Base-by-base conservation (phyloP, 1,140 invertebrate species). In the Eulimnadia texana region DNA sequence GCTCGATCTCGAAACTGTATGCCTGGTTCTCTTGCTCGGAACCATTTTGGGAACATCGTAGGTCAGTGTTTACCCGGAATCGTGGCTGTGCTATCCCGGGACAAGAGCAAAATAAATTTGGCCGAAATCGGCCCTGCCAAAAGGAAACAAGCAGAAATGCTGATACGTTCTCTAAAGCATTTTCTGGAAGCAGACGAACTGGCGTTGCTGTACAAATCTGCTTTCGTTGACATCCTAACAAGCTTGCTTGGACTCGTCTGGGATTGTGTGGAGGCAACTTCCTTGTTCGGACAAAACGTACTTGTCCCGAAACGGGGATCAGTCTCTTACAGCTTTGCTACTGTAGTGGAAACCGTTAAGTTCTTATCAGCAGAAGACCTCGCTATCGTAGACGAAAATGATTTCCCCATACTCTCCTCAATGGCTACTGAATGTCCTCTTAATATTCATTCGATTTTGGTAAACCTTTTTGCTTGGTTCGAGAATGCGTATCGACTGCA, bases 11-110 rank as follows among this genome's bases (percentile, higher is more conserved):
- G n/a, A n/a, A n/a, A n/a, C n/a, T n/a, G n/a, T n/a, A n/a, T n/a
- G n/a, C n/a, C 33, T 42, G 33, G 33, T 16, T 42, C 3, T 60
- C 19, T 47, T 60, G 10, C 58, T 25, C 69, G 76, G 66, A 68
- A 68, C n/a, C 70, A 66, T 55, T 75, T 72, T 58, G 66, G 73
- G 1, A 59, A 66, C 3, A 66, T 76, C 3, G 57, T 74, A 3
- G 51, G 69, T 0, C 70, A 69, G 61, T 25, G 72, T 3, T 66
- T 70, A n/a, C 33, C 33, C 33, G 33, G 33, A 42, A 9, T 9
- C 33, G 16, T 42, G 33, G 33, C 33, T 42, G 6, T 6, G 6
- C 33, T 42, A 6, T 16, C 16, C 6, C 33, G 33, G 6, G 6
- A 42, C 6, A 6, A 16, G 33, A 42, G 16, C 33, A 42, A 6